Percentiles rank a stretch among this genome's conserved stretches.
These are phyloP conservation scores for Oryzias woworae DNA, from an alignment of 2,113 vertebrate species.

Conservation along the genomic window DNA sequence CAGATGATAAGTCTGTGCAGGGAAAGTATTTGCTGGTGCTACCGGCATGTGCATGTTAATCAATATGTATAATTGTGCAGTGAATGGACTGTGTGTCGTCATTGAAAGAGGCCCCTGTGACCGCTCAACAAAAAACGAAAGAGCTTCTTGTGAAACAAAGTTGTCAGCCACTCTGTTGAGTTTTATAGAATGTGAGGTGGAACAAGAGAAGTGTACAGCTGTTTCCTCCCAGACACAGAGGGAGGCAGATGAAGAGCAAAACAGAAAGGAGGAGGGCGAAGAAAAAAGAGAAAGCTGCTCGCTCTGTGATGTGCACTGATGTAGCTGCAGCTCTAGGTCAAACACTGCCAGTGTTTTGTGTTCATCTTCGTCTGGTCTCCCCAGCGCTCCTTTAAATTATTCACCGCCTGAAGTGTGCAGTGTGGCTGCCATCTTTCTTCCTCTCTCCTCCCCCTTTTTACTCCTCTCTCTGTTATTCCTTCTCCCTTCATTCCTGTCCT, in stretches of 20 bases:
- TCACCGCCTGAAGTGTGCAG: conserved; percentile 72
- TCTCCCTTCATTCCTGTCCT: conserved; percentile 47
- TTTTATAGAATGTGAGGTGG: conserved; percentile 71
- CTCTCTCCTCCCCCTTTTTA: conserved; percentile 28
- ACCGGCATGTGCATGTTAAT: too few species aligned
- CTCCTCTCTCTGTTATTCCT: conserved; percentile 32
- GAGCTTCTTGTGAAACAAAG: conserved; percentile 57
- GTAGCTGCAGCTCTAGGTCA: conserved; percentile 76
- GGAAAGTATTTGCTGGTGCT: too few species aligned
- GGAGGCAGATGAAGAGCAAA: conserved; percentile 64
- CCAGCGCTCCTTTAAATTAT: conserved; percentile 78
- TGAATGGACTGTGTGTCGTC: too few species aligned
- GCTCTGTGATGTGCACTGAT: conserved; percentile 73
- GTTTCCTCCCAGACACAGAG: conserved; percentile 70
- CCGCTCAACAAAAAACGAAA: conserved; percentile 12
- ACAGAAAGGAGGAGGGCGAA: conserved; percentile 32
- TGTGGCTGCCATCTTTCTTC: conserved; percentile 54
- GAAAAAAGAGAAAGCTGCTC: conserved; percentile 27
- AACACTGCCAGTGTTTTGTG: conserved; percentile 79
- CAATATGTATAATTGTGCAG: too few species aligned
- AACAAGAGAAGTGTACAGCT: conserved; percentile 73
- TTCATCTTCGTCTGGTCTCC: conserved; percentile 77
- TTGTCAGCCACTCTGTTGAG: conserved; percentile 73
- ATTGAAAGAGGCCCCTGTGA: too few species aligned
- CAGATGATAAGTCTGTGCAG: too few species aligned